Evolutionary conservation across 2,888 invertebrate genomes (phyloP).

Genomic region (Limulus polyphemus): DNA sequence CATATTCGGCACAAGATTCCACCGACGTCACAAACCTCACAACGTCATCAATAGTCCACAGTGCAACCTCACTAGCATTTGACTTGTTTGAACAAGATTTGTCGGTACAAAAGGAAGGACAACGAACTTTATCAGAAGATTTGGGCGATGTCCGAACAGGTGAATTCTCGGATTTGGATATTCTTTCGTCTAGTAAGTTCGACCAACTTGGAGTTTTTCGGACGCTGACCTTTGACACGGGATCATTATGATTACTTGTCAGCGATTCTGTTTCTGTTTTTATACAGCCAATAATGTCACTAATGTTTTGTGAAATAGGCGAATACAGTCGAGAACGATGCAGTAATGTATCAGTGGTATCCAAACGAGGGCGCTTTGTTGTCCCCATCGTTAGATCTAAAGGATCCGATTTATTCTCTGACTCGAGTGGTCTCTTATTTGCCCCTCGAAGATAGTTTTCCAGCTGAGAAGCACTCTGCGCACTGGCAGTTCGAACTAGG

Average conservation of each 20-base stretch:
- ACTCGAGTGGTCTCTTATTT: slow-evolving; percentile 23
- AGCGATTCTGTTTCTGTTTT: not conserved
- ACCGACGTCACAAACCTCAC: slow-evolving; percentile 72
- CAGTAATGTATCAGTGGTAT: too few relatives aligned
- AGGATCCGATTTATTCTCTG: slow-evolving; percentile 19
- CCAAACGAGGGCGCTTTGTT: too few relatives aligned
- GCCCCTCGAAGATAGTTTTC: slow-evolving; percentile 44
- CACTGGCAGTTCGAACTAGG: slow-evolving; percentile 46
- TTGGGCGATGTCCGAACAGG: too few relatives aligned
- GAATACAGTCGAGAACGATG: too few relatives aligned
- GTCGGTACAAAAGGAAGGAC: slow-evolving; percentile 26
- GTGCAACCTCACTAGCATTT: slow-evolving; percentile 30
- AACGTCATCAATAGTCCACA: slow-evolving; percentile 81
- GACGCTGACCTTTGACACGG: slow-evolving; percentile 5
- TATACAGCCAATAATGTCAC: slow-evolving; percentile 8
- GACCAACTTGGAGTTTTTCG: slow-evolving; percentile 12
- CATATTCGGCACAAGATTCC: slow-evolving; percentile 83
- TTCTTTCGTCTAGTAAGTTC: slow-evolving; percentile 13
- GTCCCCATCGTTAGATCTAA: slow-evolving; percentile 20
- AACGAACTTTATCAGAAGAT: slow-evolving; percentile 2
- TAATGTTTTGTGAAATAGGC: not conserved
- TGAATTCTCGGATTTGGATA: not conserved
- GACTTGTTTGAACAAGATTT: slow-evolving; percentile 23
- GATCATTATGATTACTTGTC: not conserved
- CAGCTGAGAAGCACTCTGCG: slow-evolving; percentile 40